Evolutionary conservation across 2,888 invertebrate species (phyloP).

Genomic region (Sinotaia quadrata): DNA sequence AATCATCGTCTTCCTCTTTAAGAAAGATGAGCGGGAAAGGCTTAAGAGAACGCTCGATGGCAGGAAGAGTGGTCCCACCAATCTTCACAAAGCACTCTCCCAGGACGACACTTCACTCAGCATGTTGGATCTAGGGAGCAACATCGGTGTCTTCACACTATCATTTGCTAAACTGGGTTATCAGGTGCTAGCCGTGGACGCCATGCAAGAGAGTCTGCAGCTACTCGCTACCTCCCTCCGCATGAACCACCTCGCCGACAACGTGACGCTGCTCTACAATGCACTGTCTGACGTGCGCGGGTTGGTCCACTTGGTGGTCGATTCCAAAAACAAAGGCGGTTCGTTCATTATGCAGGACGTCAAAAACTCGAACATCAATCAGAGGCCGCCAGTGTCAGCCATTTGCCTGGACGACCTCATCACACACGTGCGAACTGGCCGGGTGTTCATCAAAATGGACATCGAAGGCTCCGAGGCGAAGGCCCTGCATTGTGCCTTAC

Average conservation of each 20-base stretch:
- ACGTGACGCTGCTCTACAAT: background rate
- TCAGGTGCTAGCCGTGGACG: no score
- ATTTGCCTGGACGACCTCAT: background rate
- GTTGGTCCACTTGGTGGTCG: background rate
- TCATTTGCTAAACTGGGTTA: background rate
- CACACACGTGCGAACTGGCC: background rate
- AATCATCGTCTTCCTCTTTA: background rate
- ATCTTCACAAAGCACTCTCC: no score
- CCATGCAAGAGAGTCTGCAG: no score
- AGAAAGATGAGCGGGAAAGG: background rate
- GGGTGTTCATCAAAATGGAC: no score
- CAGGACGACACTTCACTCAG: background rate
- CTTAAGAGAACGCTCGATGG: no score
- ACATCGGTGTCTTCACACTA: background rate
- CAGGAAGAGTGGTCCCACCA: no score
- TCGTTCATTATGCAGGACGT: background rate
- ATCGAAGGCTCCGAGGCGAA: background rate
- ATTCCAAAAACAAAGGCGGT: background rate
- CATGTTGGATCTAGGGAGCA: background rate
- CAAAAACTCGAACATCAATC: background rate
- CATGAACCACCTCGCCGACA: no score
- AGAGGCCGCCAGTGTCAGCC: background rate
- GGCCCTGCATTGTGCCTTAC: background rate
- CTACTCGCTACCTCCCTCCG: no score
- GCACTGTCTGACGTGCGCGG: background rate